Evolutionary conservation across 2,888 invertebrate genomes (phyloP).

Genomic region (Scaptomyza cyrtandrae): DNA sequence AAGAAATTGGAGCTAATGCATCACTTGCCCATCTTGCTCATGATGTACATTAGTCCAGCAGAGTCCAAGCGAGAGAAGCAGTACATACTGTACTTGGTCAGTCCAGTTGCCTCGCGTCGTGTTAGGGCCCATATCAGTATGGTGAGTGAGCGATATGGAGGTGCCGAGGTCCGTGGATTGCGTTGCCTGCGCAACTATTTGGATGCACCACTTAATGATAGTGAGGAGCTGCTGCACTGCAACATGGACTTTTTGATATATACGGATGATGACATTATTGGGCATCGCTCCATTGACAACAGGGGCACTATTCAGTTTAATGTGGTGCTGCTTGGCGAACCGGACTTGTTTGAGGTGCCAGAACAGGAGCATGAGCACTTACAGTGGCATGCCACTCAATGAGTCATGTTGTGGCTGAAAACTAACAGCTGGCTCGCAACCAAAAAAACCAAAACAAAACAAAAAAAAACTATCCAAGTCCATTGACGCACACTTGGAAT

Average conservation of each 20-base stretch:
- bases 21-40: constrained; percentile 55
- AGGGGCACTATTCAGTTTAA: constrained; percentile 34
- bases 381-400: constrained; percentile 6
- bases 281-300: constrained; percentile 19
- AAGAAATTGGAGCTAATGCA: constrained; percentile 55
- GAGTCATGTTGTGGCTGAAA: constrained; percentile 31
- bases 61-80: constrained; percentile 24
- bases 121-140: constrained; percentile 51
- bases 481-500: constrained; percentile 68
- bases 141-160: constrained; percentile 11
- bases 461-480: constrained; percentile 16
- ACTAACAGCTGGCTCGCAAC: constrained; percentile 44
- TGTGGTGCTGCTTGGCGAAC: constrained; percentile 48
- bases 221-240: constrained; percentile 45
- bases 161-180: constrained; percentile 37
- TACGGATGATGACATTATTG: constrained; percentile 37
- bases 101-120: constrained; percentile 28
- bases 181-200: constrained; percentile 55
- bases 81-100: constrained; percentile 54
- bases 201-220: constrained; percentile 45
- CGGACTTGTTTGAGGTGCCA: constrained; percentile 41
- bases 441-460: not conserved
- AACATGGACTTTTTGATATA: constrained; percentile 57
- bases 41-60: constrained; percentile 55
- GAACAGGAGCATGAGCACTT: not conserved